A percentile compares a stretch with the other conserved stretches of the same genome.
Conservation (phyloP, 1,140 invertebrate genomes). For the Glomeris maerens region DNA sequence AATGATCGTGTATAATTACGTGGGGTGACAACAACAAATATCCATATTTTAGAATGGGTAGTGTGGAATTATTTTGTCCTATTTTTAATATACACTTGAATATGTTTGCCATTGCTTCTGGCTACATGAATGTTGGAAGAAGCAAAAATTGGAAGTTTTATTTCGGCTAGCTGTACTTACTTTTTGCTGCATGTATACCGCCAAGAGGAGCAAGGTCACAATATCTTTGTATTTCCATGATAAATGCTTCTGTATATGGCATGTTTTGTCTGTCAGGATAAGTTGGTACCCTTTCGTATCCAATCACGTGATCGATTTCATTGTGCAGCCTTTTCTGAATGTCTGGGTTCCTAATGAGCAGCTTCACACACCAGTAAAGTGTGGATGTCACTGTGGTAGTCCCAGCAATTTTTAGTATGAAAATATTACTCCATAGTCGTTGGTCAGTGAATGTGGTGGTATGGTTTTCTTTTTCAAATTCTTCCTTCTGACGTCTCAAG, state of each 20-base stretch:
- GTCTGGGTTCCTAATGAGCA: constrained; percentile 27
- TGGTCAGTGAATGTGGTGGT: background rate
- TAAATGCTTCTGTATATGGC: constrained; percentile 4
- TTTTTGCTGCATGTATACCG: background rate
- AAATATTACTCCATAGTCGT: background rate
- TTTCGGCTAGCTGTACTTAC: too few species aligned
- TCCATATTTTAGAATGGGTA: too few species aligned
- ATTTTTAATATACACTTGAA: too few species aligned
- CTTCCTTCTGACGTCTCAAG: too few species aligned
- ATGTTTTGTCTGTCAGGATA: background rate
- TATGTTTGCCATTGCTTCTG: too few species aligned
- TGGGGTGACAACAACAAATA: too few species aligned
- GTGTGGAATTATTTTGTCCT: too few species aligned
- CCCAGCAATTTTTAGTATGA: constrained; percentile 14
- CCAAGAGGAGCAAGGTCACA: background rate
- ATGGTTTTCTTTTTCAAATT: background rate
- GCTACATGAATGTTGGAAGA: too few species aligned
- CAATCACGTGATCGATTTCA: constrained; percentile 27
- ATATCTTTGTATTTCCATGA: constrained; percentile 13
- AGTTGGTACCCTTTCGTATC: constrained; percentile 15
- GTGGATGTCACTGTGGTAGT: constrained; percentile 18
- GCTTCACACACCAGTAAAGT: constrained; percentile 10
- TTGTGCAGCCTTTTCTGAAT: constrained; percentile 31
- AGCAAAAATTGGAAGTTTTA: too few species aligned
- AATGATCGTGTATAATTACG: background rate